These are phyloP conservation scores for Paramormyrops hopkinsi DNA, from an alignment of 2,797 vertebrate genomes.

Conservation along the genomic window DNA sequence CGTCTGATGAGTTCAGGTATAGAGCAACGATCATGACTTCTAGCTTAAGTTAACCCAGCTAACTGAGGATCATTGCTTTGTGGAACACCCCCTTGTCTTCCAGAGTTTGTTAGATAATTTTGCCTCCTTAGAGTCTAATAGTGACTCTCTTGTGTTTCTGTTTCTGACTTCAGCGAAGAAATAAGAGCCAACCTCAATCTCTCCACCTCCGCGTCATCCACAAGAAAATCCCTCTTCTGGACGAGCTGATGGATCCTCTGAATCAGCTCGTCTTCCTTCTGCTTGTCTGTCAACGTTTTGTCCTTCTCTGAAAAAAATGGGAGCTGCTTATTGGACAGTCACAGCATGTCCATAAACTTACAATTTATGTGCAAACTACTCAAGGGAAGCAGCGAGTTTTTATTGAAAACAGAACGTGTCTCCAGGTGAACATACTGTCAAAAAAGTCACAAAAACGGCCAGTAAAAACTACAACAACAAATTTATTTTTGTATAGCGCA, in stretches of 20 bases:
- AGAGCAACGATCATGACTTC: not conserved
- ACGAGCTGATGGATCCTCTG: slow-evolving; percentile 94
- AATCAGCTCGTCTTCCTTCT: slow-evolving; percentile 87
- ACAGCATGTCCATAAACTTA: not conserved
- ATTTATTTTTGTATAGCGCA: too few species aligned
- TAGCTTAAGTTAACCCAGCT: not conserved
- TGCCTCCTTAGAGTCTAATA: not conserved
- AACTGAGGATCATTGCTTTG: not conserved
- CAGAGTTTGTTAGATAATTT: not conserved
- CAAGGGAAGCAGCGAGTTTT: not conserved
- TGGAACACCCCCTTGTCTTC: not conserved
- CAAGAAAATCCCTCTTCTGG: slow-evolving; percentile 95
- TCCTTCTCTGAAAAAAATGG: slow-evolving; percentile 71
- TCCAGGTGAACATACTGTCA: not conserved
- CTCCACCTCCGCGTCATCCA: slow-evolving; percentile 95
- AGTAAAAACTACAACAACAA: not conserved
- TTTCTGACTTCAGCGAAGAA: not conserved
- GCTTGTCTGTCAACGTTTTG: slow-evolving; percentile 77
- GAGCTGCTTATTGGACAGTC: not conserved
- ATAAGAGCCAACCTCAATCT: slow-evolving; percentile 75
- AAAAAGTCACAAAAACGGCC: not conserved
- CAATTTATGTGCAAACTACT: not conserved
- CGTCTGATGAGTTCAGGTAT: not conserved
- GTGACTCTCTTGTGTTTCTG: not conserved
- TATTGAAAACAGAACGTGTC: not conserved